phyloP scores from a whole-genome alignment of 2,888 invertebrate genomes.

The Trichogramma evanescens region DNA sequence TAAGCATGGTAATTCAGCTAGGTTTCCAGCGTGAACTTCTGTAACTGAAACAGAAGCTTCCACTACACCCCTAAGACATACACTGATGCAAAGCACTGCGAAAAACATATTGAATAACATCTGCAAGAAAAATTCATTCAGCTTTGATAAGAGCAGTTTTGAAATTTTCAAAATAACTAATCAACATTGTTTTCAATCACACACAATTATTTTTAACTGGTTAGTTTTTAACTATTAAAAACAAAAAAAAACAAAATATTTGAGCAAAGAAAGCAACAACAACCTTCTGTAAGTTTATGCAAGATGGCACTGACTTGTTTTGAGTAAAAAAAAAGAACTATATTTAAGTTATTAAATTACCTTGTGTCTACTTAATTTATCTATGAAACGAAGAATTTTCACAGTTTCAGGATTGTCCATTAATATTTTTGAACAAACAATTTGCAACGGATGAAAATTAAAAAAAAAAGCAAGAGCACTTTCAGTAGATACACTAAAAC shows the following conservation, averaged over 20 bases:
- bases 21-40: constrained; percentile 56
- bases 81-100: constrained; percentile 26
- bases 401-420: constrained; percentile 7
- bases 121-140: constrained; percentile 9
- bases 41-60: constrained; percentile 34
- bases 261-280: constrained; percentile 5
- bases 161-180: background rate
- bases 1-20: constrained; percentile 56
- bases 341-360: background rate
- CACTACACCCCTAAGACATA: constrained; percentile 15
- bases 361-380: background rate
- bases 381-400: background rate
- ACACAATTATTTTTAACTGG: background rate
- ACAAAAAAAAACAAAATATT: constrained; percentile 8
- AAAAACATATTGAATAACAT: constrained; percentile 22
- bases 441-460: background rate
- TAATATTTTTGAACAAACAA: background rate
- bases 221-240: background rate
- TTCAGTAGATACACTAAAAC: constrained; percentile 8
- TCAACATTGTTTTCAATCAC: background rate
- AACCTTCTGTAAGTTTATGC: constrained; percentile 8
- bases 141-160: background rate
- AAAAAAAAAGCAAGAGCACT: constrained; percentile 1
- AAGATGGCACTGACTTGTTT: constrained; percentile 10
- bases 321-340: background rate